A percentile compares a stretch with the other conserved stretches of the same genome.
Evolutionary conservation across 2,888 invertebrate genomes (phyloP).

Genomic region (Strigamia transsilvanica): DNA sequence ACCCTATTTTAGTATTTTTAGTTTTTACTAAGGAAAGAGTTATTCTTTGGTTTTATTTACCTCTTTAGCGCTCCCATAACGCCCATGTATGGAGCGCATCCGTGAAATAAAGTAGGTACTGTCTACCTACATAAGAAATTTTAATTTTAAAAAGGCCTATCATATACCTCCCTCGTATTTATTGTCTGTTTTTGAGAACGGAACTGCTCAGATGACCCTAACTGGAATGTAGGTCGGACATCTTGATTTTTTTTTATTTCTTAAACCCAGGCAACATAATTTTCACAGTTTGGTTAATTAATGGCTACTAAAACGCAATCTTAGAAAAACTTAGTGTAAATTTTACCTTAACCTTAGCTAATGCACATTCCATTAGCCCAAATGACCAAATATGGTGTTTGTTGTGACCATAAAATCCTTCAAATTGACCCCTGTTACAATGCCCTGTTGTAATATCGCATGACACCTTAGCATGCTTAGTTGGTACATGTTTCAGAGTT

Average conservation of each 20-base stretch:
- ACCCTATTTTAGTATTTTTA: neutral
- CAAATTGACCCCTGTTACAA: conserved; percentile 2
- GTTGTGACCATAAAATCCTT: neutral
- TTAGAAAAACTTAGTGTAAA: neutral
- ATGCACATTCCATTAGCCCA: conserved; percentile 20
- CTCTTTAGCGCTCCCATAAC: neutral
- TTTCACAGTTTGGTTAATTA: neutral
- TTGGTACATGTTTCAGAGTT: neutral
- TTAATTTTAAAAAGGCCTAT: neutral
- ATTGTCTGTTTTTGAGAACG: conserved; percentile 33
- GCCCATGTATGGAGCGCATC: conserved; percentile 10
- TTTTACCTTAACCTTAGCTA: neutral
- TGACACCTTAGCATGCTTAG: neutral
- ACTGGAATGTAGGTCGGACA: conserved; percentile 10
- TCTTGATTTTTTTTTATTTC: neutral
- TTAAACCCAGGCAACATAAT: neutral
- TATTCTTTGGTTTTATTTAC: neutral
- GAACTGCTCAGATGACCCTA: conserved; percentile 26
- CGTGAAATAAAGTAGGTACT: neutral
- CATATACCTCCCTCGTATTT: neutral
- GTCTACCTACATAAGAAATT: neutral
- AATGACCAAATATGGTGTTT: conserved; percentile 24
- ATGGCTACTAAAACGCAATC: neutral
- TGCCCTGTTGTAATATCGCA: neutral
- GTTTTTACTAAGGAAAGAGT: neutral